Evolutionary conservation across 1,140 invertebrate species (phyloP).

Genomic region (Aphelenchoides besseyi): DNA sequence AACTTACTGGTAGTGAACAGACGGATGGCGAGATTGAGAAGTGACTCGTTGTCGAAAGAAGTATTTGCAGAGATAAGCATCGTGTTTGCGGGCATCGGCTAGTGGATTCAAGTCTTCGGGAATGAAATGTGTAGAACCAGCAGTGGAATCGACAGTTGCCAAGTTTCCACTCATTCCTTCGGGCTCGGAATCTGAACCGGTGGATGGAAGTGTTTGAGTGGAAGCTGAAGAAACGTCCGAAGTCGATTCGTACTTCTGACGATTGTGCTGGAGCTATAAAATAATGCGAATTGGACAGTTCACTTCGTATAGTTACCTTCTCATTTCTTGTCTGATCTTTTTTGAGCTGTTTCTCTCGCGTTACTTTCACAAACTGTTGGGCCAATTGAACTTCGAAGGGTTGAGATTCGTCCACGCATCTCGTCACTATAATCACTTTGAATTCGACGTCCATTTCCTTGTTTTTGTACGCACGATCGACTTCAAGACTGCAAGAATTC

Average conservation of each 20-base stretch:
- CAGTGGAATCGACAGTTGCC: not conserved
- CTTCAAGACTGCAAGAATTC: too few relatives aligned
- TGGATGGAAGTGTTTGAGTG: not conserved
- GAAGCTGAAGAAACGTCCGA: not conserved
- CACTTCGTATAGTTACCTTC: slow-evolving; percentile 25
- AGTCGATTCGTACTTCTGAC: not conserved
- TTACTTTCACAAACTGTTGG: slow-evolving; percentile 35
- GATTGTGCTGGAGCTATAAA: not conserved
- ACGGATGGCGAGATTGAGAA: slow-evolving; percentile 43
- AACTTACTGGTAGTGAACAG: slow-evolving; percentile 42
- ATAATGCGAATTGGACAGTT: not conserved
- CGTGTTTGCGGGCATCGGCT: slow-evolving; percentile 17
- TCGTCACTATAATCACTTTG: slow-evolving; percentile 45
- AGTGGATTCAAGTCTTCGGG: not conserved
- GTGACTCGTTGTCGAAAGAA: slow-evolving; percentile 48
- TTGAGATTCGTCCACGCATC: slow-evolving; percentile 25
- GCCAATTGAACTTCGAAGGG: slow-evolving; percentile 37
- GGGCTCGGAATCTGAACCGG: not conserved
- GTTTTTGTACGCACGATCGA: slow-evolving; percentile 56
- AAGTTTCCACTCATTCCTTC: slow-evolving; percentile 13
- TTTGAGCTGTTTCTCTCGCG: slow-evolving; percentile 39
- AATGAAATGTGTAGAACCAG: not conserved
- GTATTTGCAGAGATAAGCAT: slow-evolving; percentile 42
- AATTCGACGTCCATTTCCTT: slow-evolving; percentile 49
- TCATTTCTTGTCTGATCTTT: slow-evolving; percentile 41